These are phyloP conservation scores for Eurosta solidaginis DNA, from an alignment of 1,140 invertebrate genomes.

Conservation along the genomic window DNA sequence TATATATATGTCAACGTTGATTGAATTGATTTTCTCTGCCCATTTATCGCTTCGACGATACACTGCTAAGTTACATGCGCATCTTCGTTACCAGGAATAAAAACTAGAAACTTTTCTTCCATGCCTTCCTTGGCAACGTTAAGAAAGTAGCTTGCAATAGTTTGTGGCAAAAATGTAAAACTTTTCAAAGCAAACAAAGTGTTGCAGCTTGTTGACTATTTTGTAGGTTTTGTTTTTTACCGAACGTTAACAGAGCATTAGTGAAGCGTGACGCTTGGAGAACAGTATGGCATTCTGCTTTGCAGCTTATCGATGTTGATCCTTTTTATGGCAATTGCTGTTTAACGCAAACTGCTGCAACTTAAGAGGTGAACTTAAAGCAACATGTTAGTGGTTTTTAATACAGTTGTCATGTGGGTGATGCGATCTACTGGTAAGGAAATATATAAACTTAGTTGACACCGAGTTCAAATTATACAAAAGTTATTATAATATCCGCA, in stretches of 20 bases:
- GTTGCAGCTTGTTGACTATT: slow-evolving; percentile 24
- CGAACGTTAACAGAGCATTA: not conserved
- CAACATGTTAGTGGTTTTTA: not conserved
- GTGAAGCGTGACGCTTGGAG: not conserved
- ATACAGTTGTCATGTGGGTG: no score
- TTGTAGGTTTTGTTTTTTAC: not conserved
- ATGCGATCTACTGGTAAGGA: no score
- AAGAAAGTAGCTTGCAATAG: not conserved
- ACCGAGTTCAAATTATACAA: no score
- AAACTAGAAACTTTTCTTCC: not conserved
- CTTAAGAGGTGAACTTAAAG: not conserved
- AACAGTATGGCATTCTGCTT: not conserved
- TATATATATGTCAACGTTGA: not conserved
- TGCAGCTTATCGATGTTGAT: not conserved
- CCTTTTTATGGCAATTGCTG: not conserved
- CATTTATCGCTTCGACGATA: slow-evolving; percentile 14
- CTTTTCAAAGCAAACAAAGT: slow-evolving; percentile 10
- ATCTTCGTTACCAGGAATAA: not conserved
- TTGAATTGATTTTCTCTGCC: slow-evolving; percentile 12
- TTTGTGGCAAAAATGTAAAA: not conserved
- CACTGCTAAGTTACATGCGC: not conserved
- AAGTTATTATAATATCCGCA: no score
- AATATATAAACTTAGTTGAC: no score
- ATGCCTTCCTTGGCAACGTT: no score
- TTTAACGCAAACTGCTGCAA: not conserved